Base-by-base conservation (phyloP, 1,140 invertebrate species). In the Lepidurus packardi region DNA sequence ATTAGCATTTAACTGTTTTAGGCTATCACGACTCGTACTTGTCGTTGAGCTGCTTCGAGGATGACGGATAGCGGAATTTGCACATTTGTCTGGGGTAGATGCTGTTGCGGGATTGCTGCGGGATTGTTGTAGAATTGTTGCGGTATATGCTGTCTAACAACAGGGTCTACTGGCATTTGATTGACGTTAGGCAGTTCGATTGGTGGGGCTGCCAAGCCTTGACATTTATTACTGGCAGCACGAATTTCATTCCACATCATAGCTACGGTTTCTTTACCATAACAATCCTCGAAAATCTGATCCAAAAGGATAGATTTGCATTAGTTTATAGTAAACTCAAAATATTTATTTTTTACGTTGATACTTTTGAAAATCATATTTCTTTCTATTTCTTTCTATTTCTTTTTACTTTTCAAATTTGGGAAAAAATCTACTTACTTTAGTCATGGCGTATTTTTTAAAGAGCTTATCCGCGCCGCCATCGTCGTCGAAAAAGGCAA, bases 361-460 rank as follows among this genome's bases (percentile, higher is more conserved):
- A 65, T 65, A n/a, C 1, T 21, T 65, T 65, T 11, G 16, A 16
- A 47, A 47, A 47, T 47, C 10, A 0, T 47, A 10, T 44, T 76
- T 76, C 7, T n/a, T n/a, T 21, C 24, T 45, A 16, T 76, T 34
- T 34, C n/a, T n/a, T n/a, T n/a, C n/a, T n/a, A n/a, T n/a, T n/a
- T n/a, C n/a, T 34, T 34, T 34, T 1, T 34, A 34, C 34, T 34
- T n/a, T n/a, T 34, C 3, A 34, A 34, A 34, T 34, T 34, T 34
- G 34, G 34, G 34, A 34, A 34, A 34, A 4, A 34, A 34, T 25
- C 3, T 25, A 7, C 34, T 11, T 77, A 47, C 76, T 45, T 77
- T 77, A 24, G 41, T 65, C 13, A 65, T 77, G 24, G 76, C 76
- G 25, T 77, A 77, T 77, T 77, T 77, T 24, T 77, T 47, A 24